Evolutionary conservation across 2,797 vertebrate species (phyloP).

Genomic region (Morus bassanus): DNA sequence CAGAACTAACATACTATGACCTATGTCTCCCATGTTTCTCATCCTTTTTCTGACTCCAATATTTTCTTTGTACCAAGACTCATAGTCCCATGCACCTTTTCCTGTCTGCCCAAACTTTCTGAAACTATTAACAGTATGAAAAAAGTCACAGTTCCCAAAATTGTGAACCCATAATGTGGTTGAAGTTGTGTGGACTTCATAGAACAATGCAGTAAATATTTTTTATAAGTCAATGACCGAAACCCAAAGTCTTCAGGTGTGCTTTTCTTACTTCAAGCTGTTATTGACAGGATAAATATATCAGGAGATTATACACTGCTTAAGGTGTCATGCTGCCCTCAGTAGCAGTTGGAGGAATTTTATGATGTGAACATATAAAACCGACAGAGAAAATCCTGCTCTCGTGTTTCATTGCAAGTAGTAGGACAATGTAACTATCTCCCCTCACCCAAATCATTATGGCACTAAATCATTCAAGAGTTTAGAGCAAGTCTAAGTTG

Average conservation of each 20-base stretch:
- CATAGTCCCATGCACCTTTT: accelerated
- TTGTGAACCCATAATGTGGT: neutral
- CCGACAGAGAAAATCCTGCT: neutral
- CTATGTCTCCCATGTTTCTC: neutral
- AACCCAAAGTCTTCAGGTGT: neutral
- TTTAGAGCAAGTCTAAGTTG: neutral
- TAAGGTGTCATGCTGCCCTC: neutral
- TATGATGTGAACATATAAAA: neutral
- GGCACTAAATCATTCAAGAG: neutral
- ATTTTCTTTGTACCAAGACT: neutral
- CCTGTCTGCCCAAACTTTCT: neutral
- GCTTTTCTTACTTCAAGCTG: neutral
- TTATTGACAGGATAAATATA: neutral
- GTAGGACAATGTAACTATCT: neutral
- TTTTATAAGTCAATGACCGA: neutral
- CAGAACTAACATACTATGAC: neutral
- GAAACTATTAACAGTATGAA: neutral
- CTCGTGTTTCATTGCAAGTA: neutral
- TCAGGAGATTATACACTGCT: conserved; percentile 22
- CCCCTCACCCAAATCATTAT: neutral
- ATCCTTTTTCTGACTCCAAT: neutral
- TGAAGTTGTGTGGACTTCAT: neutral
- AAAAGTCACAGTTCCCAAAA: neutral
- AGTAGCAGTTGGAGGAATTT: neutral
- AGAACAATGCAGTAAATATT: neutral